These are phyloP conservation scores for Diarsia brunnea DNA, from an alignment of 2,888 invertebrate genomes.

Conservation along the genomic window DNA sequence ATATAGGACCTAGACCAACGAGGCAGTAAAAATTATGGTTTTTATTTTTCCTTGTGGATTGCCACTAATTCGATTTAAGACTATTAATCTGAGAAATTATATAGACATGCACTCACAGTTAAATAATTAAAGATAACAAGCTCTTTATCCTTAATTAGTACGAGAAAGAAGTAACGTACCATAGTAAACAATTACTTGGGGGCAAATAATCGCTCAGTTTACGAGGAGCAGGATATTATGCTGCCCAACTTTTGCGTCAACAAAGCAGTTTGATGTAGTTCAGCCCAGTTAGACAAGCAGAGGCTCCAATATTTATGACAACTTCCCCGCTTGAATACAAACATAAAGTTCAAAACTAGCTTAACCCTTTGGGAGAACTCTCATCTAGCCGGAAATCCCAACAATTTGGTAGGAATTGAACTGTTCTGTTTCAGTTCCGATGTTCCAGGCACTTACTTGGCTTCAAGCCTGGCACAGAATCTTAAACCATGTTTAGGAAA, in stretches of 20 bases:
- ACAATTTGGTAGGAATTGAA: slow-evolving; percentile 82
- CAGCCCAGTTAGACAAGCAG: slow-evolving; percentile 81
- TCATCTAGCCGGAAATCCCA: slow-evolving; percentile 82
- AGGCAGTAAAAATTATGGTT: too few species aligned
- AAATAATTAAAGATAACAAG: slow-evolving; percentile 24
- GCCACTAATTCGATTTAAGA: too few species aligned
- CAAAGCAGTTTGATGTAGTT: slow-evolving; percentile 86
- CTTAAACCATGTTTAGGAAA: slow-evolving; percentile 9
- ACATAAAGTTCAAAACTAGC: slow-evolving; percentile 86
- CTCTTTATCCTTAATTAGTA: slow-evolving; percentile 15
- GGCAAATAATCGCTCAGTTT: slow-evolving; percentile 77
- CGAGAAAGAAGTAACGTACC: slow-evolving; percentile 55
- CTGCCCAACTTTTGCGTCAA: slow-evolving; percentile 82
- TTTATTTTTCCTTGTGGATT: too few species aligned
- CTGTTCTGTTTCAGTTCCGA: slow-evolving; percentile 73
- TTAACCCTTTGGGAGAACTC: slow-evolving; percentile 83
- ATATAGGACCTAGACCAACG: too few species aligned
- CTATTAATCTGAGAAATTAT: too few species aligned
- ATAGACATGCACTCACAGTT: slow-evolving; percentile 12
- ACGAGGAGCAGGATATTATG: slow-evolving; percentile 81
- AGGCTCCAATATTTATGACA: slow-evolving; percentile 86
- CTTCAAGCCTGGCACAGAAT: slow-evolving; percentile 5
- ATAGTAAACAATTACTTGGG: slow-evolving; percentile 75
- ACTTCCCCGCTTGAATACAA: slow-evolving; percentile 83
- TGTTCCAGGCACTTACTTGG: slow-evolving; percentile 48